A percentile compares a stretch with the other conserved stretches of the same genome.
Evolutionary conservation across 1,140 invertebrate genomes (phyloP).

Genomic region (Aphis craccivora): DNA sequence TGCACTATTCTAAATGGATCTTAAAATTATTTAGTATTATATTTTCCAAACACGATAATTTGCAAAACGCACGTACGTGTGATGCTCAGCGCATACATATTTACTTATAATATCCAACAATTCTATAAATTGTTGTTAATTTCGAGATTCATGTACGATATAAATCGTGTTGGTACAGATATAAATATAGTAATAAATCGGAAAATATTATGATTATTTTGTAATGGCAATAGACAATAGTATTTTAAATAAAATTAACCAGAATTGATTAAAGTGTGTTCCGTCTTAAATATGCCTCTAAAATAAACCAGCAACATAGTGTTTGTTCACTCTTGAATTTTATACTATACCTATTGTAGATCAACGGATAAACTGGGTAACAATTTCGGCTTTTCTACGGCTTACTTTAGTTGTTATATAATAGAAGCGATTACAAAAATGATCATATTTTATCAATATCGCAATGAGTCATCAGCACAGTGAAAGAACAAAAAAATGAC

Average conservation of each 20-base stretch:
- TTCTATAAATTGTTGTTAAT: neutral
- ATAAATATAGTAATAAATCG: neutral
- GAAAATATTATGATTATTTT: neutral
- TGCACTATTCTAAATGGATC: neutral
- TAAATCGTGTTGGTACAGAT: neutral
- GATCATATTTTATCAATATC: neutral
- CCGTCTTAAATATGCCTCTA: neutral
- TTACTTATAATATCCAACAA: neutral
- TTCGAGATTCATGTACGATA: too few relatives aligned
- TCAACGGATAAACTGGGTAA: too few relatives aligned
- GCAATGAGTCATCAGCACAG: fast-evolving
- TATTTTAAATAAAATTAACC: too few relatives aligned
- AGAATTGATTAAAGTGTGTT: neutral
- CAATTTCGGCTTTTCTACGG: too few relatives aligned
- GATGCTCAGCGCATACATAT: neutral
- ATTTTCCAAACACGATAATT: neutral
- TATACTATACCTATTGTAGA: neutral
- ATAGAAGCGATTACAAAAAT: too few relatives aligned
- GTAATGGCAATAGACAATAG: too few relatives aligned
- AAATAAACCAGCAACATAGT: neutral
- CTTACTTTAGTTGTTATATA: too few relatives aligned
- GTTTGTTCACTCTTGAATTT: neutral
- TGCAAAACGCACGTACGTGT: neutral
- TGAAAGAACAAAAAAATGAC: neutral
- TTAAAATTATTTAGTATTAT: neutral